Percentiles rank a stretch among this genome's conserved stretches.
These are phyloP conservation scores for Thunnus albacares DNA, from an alignment of 2,797 vertebrate genomes.

Conservation along the genomic window DNA sequence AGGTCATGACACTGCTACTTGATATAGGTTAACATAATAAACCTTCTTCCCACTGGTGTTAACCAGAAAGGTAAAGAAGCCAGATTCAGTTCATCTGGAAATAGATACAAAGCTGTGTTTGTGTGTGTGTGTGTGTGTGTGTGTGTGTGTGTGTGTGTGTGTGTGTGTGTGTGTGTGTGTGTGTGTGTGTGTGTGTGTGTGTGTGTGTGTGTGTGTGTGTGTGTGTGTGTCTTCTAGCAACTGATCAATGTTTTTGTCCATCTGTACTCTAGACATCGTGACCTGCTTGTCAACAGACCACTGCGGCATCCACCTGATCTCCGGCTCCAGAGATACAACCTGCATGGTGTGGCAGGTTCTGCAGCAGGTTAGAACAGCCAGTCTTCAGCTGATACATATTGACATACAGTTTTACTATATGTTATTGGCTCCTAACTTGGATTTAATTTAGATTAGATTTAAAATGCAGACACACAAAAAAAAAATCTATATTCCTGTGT, in stretches of 20 bases:
- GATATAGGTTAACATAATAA: not conserved
- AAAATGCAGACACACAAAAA: too few relatives aligned
- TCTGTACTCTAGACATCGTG: conserved; percentile 88
- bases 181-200: not conserved
- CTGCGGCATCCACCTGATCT: conserved; percentile 96
- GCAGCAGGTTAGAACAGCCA: conserved; percentile 88
- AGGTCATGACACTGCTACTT: not conserved
- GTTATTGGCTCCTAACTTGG: not conserved
- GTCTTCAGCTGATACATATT: not conserved
- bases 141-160: not conserved
- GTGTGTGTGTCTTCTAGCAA: not conserved
- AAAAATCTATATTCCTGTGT: too few relatives aligned
- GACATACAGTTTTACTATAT: not conserved
- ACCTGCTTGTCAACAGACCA: conserved; percentile 96
- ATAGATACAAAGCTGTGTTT: not conserved
- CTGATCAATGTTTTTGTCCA: not conserved
- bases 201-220: not conserved
- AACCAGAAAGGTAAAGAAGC: not conserved
- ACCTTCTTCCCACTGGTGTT: not conserved
- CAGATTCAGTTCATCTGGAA: not conserved
- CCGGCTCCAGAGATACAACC: conserved; percentile 95
- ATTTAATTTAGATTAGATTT: too few relatives aligned
- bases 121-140: not conserved
- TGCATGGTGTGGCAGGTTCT: conserved; percentile 98
- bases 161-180: not conserved